These are phyloP conservation scores for Pangasius mekongensis DNA, from an alignment of 2,797 vertebrate species.

Conservation along the genomic window DNA sequence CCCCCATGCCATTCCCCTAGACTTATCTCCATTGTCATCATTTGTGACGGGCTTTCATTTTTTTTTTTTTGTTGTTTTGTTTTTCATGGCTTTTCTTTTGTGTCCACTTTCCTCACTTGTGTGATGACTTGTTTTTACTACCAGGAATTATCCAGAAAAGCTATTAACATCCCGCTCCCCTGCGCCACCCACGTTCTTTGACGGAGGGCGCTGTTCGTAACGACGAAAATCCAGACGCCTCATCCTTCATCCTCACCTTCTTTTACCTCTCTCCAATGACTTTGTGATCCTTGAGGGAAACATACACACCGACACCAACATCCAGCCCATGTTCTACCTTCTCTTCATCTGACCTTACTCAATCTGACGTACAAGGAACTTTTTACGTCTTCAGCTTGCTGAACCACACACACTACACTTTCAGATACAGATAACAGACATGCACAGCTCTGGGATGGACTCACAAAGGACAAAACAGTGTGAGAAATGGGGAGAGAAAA, in stretches of 20 bases:
- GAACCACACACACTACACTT: constrained; percentile 13
- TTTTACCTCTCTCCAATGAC: constrained; percentile 18
- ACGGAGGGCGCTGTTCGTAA: constrained; percentile 79
- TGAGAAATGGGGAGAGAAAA: constrained; percentile 35
- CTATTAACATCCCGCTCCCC: constrained; percentile 77
- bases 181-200: constrained; percentile 75
- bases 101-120: constrained; percentile 68
- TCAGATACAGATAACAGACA: constrained; percentile 33
- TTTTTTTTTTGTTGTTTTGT: constrained; percentile 43
- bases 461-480: constrained; percentile 52
- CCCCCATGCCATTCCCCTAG: constrained; percentile 32
- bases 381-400: constrained; percentile 7
- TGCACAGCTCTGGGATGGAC: constrained; percentile 74
- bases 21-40: constrained; percentile 25
- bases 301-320: constrained; percentile 20
- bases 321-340: constrained; percentile 22
- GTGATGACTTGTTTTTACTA: constrained; percentile 89
- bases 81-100: constrained; percentile 61
- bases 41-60: constrained; percentile 20
- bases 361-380: constrained; percentile 40
- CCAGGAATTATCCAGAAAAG: constrained; percentile 99
- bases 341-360: constrained; percentile 51
- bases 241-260: constrained; percentile 58
- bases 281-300: constrained; percentile 31
- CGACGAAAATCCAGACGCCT: constrained; percentile 70